Evolutionary conservation across 2,113 vertebrate species (phyloP), one percentile per base, ranked within the genome.

Genomic region (Phyllostomus discolor): DNA sequence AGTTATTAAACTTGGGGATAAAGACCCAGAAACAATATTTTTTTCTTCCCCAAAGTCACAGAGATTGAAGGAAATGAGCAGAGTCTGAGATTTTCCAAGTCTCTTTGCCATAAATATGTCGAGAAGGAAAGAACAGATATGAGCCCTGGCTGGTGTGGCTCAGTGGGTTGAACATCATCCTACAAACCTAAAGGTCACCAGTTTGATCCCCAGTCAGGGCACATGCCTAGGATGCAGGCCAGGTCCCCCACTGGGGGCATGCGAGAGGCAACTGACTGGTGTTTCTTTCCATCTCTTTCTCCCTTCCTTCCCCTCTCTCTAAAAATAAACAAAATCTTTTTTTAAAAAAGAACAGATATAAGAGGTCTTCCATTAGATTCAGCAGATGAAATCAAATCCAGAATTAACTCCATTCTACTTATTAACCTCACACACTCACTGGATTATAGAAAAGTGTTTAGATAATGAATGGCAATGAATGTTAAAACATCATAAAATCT

Each of bases 401-500:
- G 78, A 95, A 96, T n/a, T 96, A 97, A 98, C 97, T 98, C 96
- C 87, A 92, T 26, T 41, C 66, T 81, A 91, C 97, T 97, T 93
- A 83, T 94, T 91, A 96, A 94, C 83, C 96, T 97, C 76, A 95
- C 73, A 96, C 78, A 86, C 84, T 93, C 96, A 95, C 87, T 72
- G 50, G 75, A 88, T 92, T 82, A 66, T 64, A 87, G 93, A 97
- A 96, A 86, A 95, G 79, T 66, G 66, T 88, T 98, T 97, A 7
- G 66, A 97, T 96, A 22, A 33, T 72, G 89, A 98, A 95, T 94
- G 96, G 95, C 92, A 20, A 10, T 88, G 83, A 96, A 97, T 96
- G 97, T 96, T 97, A 12, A 54, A 97, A 59, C 88, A 94, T 95
- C 97, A 97, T 93, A 97, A 98, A 98, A 98, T 97, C 95, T 83